phyloP scores from a whole-genome alignment of 1,140 invertebrate genomes.

The Drosophila kepulauana region DNA sequence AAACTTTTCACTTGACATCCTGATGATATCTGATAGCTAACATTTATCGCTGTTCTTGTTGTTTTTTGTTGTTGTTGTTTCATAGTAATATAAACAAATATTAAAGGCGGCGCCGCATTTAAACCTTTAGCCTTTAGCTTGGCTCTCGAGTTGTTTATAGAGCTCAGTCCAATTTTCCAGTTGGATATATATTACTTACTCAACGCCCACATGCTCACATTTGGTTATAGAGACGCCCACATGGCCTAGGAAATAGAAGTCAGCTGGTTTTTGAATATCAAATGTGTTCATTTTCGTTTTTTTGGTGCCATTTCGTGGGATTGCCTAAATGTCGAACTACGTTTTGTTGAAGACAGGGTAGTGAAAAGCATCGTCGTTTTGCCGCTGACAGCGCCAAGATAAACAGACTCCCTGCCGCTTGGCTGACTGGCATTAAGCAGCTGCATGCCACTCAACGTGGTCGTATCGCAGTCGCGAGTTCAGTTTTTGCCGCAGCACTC shows the following conservation, averaged over 20 bases:
- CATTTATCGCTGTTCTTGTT: neutral
- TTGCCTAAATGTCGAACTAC: conserved; percentile 69
- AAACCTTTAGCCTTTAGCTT: conserved; percentile 17
- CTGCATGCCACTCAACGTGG: conserved; percentile 58
- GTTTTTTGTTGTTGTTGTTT: neutral
- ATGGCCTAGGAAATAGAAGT: conserved; percentile 21
- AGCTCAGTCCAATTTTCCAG: conserved; percentile 24
- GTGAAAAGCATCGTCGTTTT: conserved; percentile 4
- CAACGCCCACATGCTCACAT: conserved; percentile 34
- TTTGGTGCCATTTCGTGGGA: conserved; percentile 27
- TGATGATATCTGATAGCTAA: conserved; percentile 23
- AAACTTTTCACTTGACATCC: conserved; percentile 31
- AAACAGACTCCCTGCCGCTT: conserved; percentile 71
- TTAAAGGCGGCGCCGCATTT: neutral
- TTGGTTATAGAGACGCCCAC: conserved; percentile 10
- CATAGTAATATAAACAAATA: conserved; percentile 1
- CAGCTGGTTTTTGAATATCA: conserved; percentile 62
- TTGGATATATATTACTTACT: conserved; percentile 26
- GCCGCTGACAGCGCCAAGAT: conserved; percentile 63
- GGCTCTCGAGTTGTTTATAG: conserved; percentile 1
- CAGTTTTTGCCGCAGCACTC: conserved; percentile 45
- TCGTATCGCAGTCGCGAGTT: conserved; percentile 36
- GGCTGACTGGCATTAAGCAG: conserved; percentile 60
- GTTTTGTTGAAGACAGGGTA: conserved; percentile 19
- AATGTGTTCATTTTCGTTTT: conserved; percentile 43